Evolutionary conservation across 2,113 vertebrate genomes (phyloP), one percentile per base, ranked within the genome.

Genomic region (Acinonyx jubatus): DNA sequence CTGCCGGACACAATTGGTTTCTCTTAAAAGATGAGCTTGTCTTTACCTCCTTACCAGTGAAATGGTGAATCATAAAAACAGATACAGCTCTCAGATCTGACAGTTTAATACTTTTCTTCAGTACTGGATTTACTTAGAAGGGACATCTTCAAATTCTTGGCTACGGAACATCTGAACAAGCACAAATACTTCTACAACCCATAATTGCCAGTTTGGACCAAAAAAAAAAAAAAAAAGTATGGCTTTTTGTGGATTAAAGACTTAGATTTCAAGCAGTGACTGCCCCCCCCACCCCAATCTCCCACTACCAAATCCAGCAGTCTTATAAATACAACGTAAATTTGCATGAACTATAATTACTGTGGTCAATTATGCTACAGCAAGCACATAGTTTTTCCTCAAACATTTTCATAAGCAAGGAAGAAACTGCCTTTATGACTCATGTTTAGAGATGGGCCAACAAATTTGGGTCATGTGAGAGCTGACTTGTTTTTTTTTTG

Each of bases 311-410:
- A 98, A 94, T 95, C 52, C 76, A 93, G 86, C 68, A 98, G 86
- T 98, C 96, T 98, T 98, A 96, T 94, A 98, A 98, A 98, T 97
- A 91, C 98, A 98, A 96, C 88, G 97, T 80, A 97, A 98, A 98
- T 98, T 98, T 85, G 76, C 94, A 89, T 92, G 97, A 57, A 33
- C 94, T 87, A 0, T 98, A 98, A 99, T 98, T 98, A 97, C 61
- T 97, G 97, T 96, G 93, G 97, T 98, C 98, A 97, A 65, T 98
- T 98, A 98, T 98, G 98, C 90, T 98, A 98, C 98, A 98, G 95
- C 88, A 96, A 97, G 95, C 96, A 99, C 98, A 98, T 82, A 98
- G 45, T 78, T 98, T 97, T 98, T 85, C 86, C 95, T 97, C 96
- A 98, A 98, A 96, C 87, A 92, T 95, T 98, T 98, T 97, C 68